Percentiles rank a stretch among this genome's conserved stretches.
These are phyloP conservation scores for Diadromus collaris DNA, from an alignment of 2,888 invertebrate species.

Conservation along the genomic window DNA sequence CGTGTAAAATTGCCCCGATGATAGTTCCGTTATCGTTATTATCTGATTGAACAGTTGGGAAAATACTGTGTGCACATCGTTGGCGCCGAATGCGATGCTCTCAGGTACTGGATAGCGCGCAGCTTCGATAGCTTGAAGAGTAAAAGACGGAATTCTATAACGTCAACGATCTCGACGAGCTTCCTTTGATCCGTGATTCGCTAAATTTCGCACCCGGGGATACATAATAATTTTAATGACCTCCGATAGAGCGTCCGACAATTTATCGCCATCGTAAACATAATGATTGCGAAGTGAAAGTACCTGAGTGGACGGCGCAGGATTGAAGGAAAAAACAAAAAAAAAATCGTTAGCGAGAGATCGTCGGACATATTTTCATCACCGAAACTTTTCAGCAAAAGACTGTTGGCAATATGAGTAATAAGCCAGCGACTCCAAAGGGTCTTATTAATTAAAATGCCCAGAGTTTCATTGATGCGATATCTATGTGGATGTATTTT, in stretches of 20 bases:
- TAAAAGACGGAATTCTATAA: neutral
- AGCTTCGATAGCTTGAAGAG: conserved; percentile 36
- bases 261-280: conserved; percentile 55
- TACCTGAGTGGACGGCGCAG: conserved; percentile 23
- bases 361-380: conserved; percentile 16
- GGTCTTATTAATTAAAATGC: conserved; percentile 26
- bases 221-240: conserved; percentile 47
- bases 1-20: conserved; percentile 5
- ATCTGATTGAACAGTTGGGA: conserved; percentile 31
- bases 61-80: conserved; percentile 14
- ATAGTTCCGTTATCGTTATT: conserved; percentile 16
- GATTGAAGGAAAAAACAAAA: conserved; percentile 21
- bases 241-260: conserved; percentile 40
- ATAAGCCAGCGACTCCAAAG: neutral
- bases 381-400: neutral
- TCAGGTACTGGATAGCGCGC: conserved; percentile 44
- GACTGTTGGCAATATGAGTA: neutral
- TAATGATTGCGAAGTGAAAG: conserved; percentile 52
- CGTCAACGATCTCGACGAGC: conserved; percentile 4
- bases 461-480: conserved; percentile 8
- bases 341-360: conserved; percentile 27
- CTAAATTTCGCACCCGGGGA: conserved; percentile 30
- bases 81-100: conserved; percentile 22
- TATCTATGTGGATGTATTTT: neutral
- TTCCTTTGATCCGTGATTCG: conserved; percentile 28